Base-by-base conservation (phyloP, 1,140 invertebrate genomes). In the Leptopilina boulardi region DNA sequence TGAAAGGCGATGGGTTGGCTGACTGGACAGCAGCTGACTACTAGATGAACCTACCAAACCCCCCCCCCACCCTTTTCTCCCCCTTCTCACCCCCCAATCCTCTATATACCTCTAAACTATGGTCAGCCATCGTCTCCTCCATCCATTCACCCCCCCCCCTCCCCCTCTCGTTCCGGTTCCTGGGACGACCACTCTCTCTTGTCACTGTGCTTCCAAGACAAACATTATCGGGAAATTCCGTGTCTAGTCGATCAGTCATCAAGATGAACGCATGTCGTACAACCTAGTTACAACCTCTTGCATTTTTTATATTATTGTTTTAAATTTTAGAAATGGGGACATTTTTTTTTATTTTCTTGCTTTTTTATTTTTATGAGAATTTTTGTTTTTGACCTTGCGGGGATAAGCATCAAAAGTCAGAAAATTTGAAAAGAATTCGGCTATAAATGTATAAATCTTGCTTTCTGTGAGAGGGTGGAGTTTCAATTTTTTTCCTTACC, bases 21-120 rank as follows among this genome's bases (percentile, higher is more conserved):
- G 80, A 74, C 76, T 74, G 74, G 80, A 81, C 87, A 88, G 83
- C 85, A 84, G 86, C 85, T 86, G 86, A 87, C 87, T 86, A 87
- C 81, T 79, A 82, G 77, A 77, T 75, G 76, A 77, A 79, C 82
- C 83, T 80, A 82, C 81, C 59, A 66, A 66, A 23, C 59, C 26
- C 59, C 79, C 30, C n/a, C n/a, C 78, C 85, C 80, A 59, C 38
- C 74, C 56, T 81, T 72, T 81, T 34, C 30, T 34, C 30, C n/a
- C n/a, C n/a, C n/a, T n/a, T 34, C 30, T 2, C 30, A 34, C 30
- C 6, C 30, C 6, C 77, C 78, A 59, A 77, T 80, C 81, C 82
- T 34, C 30, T 34, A 2, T 3, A 4, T 30, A 30, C 23, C 59
- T 74, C 13, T 73, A 70, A 66, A 47, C 44, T 59, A 26, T 51